Evolutionary conservation across 2,888 invertebrate species (phyloP), one percentile per base, ranked within the genome.

Genomic region (Neria commutata): DNA sequence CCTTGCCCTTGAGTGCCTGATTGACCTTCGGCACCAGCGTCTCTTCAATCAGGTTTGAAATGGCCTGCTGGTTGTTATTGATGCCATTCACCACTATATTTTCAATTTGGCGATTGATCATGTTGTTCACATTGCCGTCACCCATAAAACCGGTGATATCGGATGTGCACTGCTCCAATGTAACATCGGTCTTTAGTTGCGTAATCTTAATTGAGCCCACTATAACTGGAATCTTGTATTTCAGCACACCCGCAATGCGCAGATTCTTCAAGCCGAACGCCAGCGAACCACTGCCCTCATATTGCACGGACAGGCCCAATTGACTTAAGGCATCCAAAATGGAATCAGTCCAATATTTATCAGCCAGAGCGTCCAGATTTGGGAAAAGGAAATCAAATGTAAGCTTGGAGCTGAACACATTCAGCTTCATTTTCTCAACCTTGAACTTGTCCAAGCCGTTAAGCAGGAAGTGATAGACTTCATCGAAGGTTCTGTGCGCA

Each of bases 131-230:
- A 21, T 66, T 61, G 48, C 72, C 68, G 25, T 71, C 65, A 45
- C 76, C 78, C 61, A 73, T 63, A 24, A 78, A 62, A 29, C 79
- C 79, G 11, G 40, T 66, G 14, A 78, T 74, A 14, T 78, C 67
- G 0, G 78, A 78, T 2, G 61, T 54, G 11, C 70, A 72, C n/a
- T 66, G 62, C 6, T 63, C 77, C 64, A 79, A 17, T 0, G 66
- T 55, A 16, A 77, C 56, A 48, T 57, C 69, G 5, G 75, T 72
- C 53, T 73, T 68, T 56, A 79, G 56, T 0, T 78, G 76, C 23
- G 60, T 66, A 47, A 79, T 74, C 59, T 76, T 77, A 1, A 73
- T 69, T 3, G 79, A 77, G n/a, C 79, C 79, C 69, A 72, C 76
- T 47, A 79, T 54, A 6, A 79, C 8, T 3, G 79, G 79, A 24